Evolutionary conservation across 2,113 vertebrate species (phyloP).

Genomic region (Crotalus viridis): DNA sequence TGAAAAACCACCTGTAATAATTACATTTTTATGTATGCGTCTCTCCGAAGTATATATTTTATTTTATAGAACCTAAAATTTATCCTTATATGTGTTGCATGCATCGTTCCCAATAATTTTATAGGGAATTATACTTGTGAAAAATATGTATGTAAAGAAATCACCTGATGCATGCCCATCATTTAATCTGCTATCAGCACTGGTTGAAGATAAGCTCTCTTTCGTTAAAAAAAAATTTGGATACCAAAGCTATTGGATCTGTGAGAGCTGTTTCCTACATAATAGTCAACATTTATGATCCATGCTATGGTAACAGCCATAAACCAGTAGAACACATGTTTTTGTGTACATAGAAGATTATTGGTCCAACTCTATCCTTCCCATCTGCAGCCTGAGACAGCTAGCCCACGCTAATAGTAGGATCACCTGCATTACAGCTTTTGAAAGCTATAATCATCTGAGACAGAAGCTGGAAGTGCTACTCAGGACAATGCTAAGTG

Average conservation of each 20-base stretch:
- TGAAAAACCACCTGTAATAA: not conserved
- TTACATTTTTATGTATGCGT: not conserved
- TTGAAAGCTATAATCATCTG: not conserved
- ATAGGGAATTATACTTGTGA: not conserved
- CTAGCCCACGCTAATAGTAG: not conserved
- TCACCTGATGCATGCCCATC: not conserved
- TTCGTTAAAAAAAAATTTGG: not conserved
- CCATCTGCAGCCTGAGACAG: not conserved
- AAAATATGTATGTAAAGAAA: not conserved
- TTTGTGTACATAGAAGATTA: not conserved
- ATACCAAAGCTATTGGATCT: not conserved
- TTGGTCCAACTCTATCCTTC: not conserved
- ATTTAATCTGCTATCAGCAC: not conserved
- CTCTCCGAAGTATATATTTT: not conserved
- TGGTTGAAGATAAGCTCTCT: not conserved
- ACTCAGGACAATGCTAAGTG: not conserved
- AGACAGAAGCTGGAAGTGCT: not conserved
- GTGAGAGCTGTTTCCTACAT: not conserved
- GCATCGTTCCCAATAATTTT: not conserved
- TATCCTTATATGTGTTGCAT: not conserved
- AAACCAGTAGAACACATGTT: not conserved
- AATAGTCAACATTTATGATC: not conserved
- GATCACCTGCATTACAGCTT: not conserved
- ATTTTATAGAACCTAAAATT: not conserved
- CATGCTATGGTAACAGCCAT: not conserved